phyloP scores from a whole-genome alignment of 2,113 vertebrate species.

The Heteronetta atricapilla region DNA sequence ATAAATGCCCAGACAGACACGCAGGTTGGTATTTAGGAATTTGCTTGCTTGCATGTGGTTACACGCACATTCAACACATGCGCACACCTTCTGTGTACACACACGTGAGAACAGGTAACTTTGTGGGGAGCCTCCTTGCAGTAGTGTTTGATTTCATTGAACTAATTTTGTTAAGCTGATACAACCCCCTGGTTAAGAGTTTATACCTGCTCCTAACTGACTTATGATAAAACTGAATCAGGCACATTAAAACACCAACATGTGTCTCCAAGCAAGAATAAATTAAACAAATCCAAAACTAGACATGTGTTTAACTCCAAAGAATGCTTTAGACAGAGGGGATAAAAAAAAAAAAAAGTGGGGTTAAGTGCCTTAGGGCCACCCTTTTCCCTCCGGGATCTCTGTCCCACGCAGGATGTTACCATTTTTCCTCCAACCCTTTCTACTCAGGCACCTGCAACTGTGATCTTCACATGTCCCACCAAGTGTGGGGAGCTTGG shows the following conservation, averaged over 20 bases:
- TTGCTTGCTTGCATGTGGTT: neutral
- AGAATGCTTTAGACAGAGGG: neutral
- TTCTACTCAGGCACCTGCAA: neutral
- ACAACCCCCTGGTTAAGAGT: neutral
- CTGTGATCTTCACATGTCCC: neutral
- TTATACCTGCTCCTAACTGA: neutral
- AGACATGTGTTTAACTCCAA: neutral
- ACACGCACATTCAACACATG: neutral
- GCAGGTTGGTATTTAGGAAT: neutral
- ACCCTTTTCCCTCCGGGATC: neutral
- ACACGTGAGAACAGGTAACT: neutral
- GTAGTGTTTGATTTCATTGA: slow-evolving; percentile 13
- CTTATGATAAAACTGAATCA: neutral
- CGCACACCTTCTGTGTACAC: fast-evolving
- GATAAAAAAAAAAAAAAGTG: neutral
- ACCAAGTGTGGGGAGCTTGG: neutral
- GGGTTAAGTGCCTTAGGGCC: neutral
- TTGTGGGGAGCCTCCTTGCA: neutral
- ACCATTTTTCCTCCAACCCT: neutral
- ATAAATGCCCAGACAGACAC: neutral
- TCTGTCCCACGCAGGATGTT: neutral
- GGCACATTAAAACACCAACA: neutral
- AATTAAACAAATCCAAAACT: neutral
- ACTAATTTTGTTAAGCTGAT: neutral
- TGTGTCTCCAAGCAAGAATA: neutral